Base-by-base conservation (phyloP, 2,113 vertebrate species). In the Amphiprion percula region DNA sequence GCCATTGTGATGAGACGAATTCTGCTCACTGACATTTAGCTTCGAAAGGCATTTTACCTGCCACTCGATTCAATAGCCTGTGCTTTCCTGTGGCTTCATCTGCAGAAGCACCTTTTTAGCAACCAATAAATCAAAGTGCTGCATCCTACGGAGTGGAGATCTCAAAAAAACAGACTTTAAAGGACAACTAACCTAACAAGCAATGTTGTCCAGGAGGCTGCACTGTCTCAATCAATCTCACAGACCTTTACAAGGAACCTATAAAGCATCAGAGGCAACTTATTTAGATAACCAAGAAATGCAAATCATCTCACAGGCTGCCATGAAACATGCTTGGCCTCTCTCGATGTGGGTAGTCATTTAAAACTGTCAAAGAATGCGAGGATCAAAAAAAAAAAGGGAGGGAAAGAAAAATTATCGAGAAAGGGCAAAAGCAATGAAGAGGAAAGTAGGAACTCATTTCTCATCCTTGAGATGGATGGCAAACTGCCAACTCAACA, bases 1-100 rank as follows among this genome's bases (percentile, higher is more conserved):
- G 72, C 76, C 21, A 21, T 21, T 21, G 49, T 11, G 26, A 67
- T 12, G 28, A 80, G 62, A 71, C 80, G 54, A 87, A 71, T 63
- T 82, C 80, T 81, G 63, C 72, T 82, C 78, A 71, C 68, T 90
- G 87, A 87, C 87, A 90, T 91, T 86, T 89, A 62, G 46, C 75
- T 88, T 75, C 74, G 70, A 83, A 88, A 84, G 71, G 44, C 72
- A 66, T 87, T 79, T 84, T 82, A 79, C 74, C 80, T 78, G 74
- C 37, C 82, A 86, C 73, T 84, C 28, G 8, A 79, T 75, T 80
- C 81, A 88, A 88, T 73, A 87, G 74, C 53, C 54, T 64, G 68
- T 37, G 37, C 67, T 74, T 87, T 87, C 70, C 73, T 4, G 55
- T 82, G 85, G 67, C 70, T 90, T 87, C 83, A 78, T 87, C 68